Percentiles rank a stretch among this genome's conserved stretches.
Conservation (phyloP, 2,113 vertebrate species). For the Paracanthobrama guichenoti region DNA sequence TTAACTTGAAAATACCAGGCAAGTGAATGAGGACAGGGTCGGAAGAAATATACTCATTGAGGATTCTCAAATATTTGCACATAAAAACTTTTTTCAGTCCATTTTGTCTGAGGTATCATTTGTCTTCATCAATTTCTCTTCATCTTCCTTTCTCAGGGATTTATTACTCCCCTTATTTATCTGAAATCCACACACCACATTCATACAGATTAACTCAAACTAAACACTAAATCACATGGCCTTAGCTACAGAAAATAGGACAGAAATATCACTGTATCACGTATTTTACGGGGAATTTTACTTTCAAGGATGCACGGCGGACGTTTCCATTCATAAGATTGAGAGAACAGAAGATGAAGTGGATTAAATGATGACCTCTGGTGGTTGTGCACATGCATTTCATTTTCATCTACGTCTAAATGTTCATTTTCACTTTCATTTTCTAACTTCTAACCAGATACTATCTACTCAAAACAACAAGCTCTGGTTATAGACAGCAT, state of each 20-base stretch:
- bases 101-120: not conserved
- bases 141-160: not conserved
- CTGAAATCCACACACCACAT: not conserved
- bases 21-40: not conserved
- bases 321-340: not conserved
- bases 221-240: not conserved
- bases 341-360: not conserved
- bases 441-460: not conserved
- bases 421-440: not conserved
- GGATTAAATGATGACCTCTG: slow-evolving; percentile 15
- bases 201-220: not conserved
- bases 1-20: not conserved
- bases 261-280: not conserved
- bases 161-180: not conserved
- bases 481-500: not conserved
- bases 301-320: too few species aligned
- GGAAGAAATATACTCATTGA: not conserved
- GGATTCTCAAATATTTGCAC: not conserved
- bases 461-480: not conserved
- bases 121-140: too few species aligned
- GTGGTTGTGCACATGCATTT: slow-evolving; percentile 10
- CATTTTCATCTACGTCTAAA: not conserved
- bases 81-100: not conserved
- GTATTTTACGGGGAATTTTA: not conserved
- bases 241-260: not conserved